These are phyloP conservation scores for Hippopotamus amphibius DNA, from an alignment of 2,113 vertebrate genomes.

Conservation along the genomic window DNA sequence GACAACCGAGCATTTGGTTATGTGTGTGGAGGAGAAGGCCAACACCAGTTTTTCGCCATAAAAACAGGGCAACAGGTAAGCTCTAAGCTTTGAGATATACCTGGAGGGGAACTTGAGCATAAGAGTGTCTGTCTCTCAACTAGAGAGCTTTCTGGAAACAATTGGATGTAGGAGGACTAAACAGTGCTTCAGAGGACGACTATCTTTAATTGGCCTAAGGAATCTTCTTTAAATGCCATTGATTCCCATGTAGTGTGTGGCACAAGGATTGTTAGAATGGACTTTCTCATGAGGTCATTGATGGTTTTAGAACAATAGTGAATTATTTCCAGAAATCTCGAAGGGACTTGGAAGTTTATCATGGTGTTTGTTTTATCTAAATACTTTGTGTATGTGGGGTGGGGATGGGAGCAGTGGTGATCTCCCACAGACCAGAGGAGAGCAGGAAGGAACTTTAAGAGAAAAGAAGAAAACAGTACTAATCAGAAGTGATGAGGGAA, in stretches of 20 bases:
- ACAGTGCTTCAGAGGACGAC: neutral
- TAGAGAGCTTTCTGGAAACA: neutral
- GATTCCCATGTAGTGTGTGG: neutral
- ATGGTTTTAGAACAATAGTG: neutral
- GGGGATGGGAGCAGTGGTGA: neutral
- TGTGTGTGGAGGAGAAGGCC: slow-evolving; percentile 96
- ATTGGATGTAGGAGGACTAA: neutral
- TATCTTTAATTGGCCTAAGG: neutral
- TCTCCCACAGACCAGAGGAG: neutral
- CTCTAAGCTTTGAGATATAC: neutral
- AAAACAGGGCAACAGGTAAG: slow-evolving; percentile 97
- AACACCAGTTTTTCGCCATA: slow-evolving; percentile 98
- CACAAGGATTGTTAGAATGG: neutral
- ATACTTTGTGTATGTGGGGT: neutral
- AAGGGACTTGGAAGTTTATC: neutral
- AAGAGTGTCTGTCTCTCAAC: neutral
- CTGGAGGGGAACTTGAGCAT: neutral
- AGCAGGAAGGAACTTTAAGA: neutral
- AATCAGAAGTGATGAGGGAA: neutral
- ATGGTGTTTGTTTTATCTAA: neutral
- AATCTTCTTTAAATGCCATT: neutral
- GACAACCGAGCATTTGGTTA: slow-evolving; percentile 98
- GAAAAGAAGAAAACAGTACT: neutral
- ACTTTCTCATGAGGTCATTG: neutral
- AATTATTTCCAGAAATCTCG: neutral